Evolutionary conservation across 2,797 vertebrate species (phyloP), one percentile per base, ranked within the genome.

Genomic region (Manis pentadactyla): DNA sequence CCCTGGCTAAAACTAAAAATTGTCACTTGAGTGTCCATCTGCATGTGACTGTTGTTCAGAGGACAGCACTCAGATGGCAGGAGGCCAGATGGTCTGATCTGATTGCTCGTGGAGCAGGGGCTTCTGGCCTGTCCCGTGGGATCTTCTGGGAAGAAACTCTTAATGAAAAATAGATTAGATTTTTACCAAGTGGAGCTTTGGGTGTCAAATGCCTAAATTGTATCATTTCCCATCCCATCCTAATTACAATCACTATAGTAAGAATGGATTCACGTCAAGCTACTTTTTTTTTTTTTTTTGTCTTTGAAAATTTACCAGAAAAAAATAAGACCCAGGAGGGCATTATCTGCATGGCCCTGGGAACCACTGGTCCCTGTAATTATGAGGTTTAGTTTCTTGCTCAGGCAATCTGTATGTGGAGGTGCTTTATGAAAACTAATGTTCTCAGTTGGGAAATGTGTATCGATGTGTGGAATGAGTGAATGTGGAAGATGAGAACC

Each of bases 141-240:
- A 77, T 97, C 69, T 92, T 97, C 78, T 17, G 7, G 55, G 92
- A 96, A 39, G 94, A 95, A 98, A 90, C 27, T 63, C 69, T 46
- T 61, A 82, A 96, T 95, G 95, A 97, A 97, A 97, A 96, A 96
- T 93, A 97, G 97, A 98, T 98, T 97, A 87, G 96, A 95, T 97
- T 98, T 97, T 95, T 93, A 96, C 90, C 90, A 96, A 97, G 93
- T 94, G 78, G 66, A 73, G 86, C 69, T 87, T 96, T 53, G 64
- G 93, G 39, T 94, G 96, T 88, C 92, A 93, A 95, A 75, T 63
- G 78, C 86, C 59, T 96, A 57, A 66, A 73, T 25, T 6, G 39
- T 78, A 86, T 79, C 55, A 23, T 95, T 95, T 95, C 69, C 93
- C 90, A 83, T 95, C 69, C 93, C 90, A 83, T 82, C 87, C 93